phyloP scores from a whole-genome alignment of 2,797 vertebrate species.

The Apogon hyalosoma region DNA sequence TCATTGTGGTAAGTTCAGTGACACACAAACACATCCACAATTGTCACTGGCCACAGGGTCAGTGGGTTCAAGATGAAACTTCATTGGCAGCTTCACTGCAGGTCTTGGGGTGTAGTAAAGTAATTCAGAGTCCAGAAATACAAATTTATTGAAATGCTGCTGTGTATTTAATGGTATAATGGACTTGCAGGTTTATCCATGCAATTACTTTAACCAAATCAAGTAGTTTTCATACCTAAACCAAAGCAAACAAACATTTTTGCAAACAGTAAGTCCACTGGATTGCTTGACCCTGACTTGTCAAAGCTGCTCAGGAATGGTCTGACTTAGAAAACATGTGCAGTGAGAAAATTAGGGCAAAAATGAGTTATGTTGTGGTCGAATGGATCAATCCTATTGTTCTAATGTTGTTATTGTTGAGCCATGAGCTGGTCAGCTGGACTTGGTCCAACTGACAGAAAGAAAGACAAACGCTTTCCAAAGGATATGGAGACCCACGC shows the following conservation, averaged over 20 bases:
- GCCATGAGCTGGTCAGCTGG: conserved; percentile 39
- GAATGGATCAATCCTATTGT: conserved; percentile 49
- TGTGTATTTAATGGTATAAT: too few species aligned
- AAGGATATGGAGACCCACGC: conserved; percentile 53
- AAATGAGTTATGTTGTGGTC: conserved; percentile 11
- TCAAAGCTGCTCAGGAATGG: conserved; percentile 23
- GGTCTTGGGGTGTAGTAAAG: too few species aligned
- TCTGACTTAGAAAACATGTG: neutral
- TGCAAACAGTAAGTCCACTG: neutral
- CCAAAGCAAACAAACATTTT: neutral
- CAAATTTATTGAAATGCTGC: too few species aligned
- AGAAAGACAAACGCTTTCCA: conserved; percentile 64
- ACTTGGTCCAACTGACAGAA: conserved; percentile 52
- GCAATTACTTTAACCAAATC: too few species aligned
- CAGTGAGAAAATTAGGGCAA: conserved; percentile 24
- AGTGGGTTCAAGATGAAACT: conserved; percentile 16
- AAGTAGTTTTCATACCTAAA: neutral
- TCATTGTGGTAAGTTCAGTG: neutral
- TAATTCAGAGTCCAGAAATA: too few species aligned
- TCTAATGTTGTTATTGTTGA: conserved; percentile 46
- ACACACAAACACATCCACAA: conserved; percentile 4
- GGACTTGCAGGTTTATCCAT: too few species aligned
- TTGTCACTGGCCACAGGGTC: neutral
- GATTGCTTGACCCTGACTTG: conserved; percentile 18
- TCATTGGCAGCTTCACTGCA: too few species aligned